These are phyloP conservation scores for Archilochus colubris DNA, from an alignment of 2,113 vertebrate genomes.

Conservation along the genomic window DNA sequence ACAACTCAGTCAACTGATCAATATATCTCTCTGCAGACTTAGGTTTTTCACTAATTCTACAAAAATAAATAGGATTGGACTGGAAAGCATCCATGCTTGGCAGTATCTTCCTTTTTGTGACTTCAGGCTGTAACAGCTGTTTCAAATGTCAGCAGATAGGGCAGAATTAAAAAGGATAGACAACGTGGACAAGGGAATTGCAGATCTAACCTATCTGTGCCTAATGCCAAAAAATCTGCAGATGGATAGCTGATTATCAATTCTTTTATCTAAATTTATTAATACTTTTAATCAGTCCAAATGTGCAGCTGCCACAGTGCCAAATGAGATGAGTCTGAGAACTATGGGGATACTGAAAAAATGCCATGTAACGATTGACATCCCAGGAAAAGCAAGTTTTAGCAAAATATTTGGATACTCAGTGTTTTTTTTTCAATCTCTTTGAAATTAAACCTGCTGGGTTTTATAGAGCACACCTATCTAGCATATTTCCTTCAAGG, in stretches of 20 bases:
- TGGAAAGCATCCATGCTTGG: conserved; percentile 30
- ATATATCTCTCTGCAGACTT: neutral
- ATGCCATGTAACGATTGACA: neutral
- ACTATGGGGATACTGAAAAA: neutral
- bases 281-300: conserved; percentile 29
- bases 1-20: conserved; percentile 15
- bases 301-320: neutral
- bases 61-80: conserved; percentile 12
- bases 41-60: conserved; percentile 16
- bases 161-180: conserved; percentile 47
- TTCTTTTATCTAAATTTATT: conserved; percentile 25
- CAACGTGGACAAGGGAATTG: conserved; percentile 25
- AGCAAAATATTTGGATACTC: neutral
- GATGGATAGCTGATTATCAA: conserved; percentile 33
- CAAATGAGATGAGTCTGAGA: neutral
- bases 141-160: conserved; percentile 64
- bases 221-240: conserved; percentile 18
- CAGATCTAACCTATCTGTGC: conserved; percentile 5
- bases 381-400: neutral
- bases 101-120: conserved; percentile 20
- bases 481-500: neutral
- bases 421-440: neutral
- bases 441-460: neutral
- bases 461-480: neutral
- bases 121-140: conserved; percentile 40